Conservation (phyloP, 2,113 vertebrate species). For the Talpa occidentalis region DNA sequence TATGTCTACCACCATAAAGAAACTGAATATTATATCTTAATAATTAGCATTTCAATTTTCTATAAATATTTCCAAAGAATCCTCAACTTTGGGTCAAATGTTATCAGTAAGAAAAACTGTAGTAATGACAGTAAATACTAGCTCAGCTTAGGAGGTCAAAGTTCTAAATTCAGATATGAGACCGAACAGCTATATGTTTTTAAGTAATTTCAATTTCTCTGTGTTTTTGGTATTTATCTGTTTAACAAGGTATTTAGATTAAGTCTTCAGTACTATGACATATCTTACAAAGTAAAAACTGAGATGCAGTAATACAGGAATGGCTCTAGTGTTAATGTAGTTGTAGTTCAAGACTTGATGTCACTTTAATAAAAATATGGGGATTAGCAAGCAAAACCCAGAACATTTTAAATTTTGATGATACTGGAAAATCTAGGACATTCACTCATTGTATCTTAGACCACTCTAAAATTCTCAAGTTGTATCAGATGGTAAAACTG, state of each 20-base stretch:
- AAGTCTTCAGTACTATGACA: background rate
- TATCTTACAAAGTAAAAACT: conserved; percentile 32
- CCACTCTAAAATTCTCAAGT: background rate
- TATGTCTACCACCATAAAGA: background rate
- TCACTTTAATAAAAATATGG: background rate
- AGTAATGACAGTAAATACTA: background rate
- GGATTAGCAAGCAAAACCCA: background rate
- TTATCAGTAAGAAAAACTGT: background rate
- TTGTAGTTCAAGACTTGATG: background rate
- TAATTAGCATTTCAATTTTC: conserved; percentile 12
- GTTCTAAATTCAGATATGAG: background rate
- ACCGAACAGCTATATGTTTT: background rate
- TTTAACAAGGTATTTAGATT: background rate
- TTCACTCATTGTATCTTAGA: background rate
- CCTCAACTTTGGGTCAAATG: background rate
- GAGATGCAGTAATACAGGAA: background rate
- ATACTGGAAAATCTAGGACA: background rate
- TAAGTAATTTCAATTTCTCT: conserved; percentile 13
- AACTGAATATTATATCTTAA: conserved; percentile 2
- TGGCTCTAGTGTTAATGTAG: background rate
- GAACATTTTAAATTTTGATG: background rate
- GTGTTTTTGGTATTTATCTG: background rate
- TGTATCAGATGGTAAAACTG: background rate
- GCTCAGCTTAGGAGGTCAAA: background rate
- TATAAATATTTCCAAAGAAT: conserved; percentile 35